A percentile compares a stretch with the other conserved stretches of the same genome.
These are phyloP conservation scores for Drosophila nr. perissopoda DNA, from an alignment of 2,888 invertebrate species.

Conservation along the genomic window DNA sequence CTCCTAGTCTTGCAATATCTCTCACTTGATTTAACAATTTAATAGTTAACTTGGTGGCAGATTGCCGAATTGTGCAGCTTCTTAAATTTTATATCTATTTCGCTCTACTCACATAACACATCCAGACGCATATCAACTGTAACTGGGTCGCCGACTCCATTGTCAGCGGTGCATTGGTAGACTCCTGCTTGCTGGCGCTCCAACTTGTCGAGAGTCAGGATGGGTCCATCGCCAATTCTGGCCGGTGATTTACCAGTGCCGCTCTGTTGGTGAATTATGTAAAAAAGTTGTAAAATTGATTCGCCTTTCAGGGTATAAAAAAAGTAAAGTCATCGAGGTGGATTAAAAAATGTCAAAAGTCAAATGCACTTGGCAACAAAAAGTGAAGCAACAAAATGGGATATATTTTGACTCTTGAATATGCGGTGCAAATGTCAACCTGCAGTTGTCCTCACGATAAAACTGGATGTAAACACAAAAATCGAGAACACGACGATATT, in stretches of 20 bases:
- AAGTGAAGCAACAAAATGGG: conserved; percentile 18
- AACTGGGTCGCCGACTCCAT: conserved; percentile 89
- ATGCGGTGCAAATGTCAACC: conserved; percentile 49
- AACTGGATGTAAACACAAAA: conserved; percentile 63
- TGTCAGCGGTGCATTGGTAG: conserved; percentile 89
- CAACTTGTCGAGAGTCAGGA: conserved; percentile 88
- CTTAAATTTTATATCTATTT: not conserved
- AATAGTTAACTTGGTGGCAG: not conserved
- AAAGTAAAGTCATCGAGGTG: conserved; percentile 43
- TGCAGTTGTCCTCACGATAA: conserved; percentile 22
- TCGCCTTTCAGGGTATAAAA: conserved; percentile 15
- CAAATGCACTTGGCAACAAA: conserved; percentile 55
- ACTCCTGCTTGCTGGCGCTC: conserved; percentile 88
- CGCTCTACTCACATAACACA: conserved; percentile 88
- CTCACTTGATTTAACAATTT: not conserved
- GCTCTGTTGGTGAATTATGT: conserved; percentile 70
- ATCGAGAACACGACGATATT: conserved; percentile 26
- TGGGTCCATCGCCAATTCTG: conserved; percentile 87
- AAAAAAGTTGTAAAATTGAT: conserved; percentile 15
- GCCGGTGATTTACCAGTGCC: conserved; percentile 84
- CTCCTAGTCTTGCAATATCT: not conserved
- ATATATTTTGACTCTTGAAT: conserved; percentile 39
- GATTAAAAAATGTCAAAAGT: conserved; percentile 59
- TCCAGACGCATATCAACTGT: conserved; percentile 89
- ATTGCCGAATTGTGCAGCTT: not conserved